phyloP scores from a whole-genome alignment of 2,888 invertebrate species.

The Chouioia cunea region DNA sequence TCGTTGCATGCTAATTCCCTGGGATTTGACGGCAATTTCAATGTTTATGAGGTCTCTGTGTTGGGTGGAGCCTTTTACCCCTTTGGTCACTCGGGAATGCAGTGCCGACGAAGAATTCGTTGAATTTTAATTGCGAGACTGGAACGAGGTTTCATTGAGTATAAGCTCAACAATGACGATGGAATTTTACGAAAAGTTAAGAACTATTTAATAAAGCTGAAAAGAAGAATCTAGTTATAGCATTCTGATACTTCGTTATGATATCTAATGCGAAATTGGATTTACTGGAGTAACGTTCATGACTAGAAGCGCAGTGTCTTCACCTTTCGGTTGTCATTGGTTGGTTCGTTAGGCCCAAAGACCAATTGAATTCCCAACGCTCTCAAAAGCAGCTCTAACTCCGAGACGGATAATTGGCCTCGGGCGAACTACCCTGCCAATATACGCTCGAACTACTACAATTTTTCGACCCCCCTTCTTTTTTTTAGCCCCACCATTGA shows the following conservation, averaged over 20 bases:
- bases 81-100: too few relatives aligned
- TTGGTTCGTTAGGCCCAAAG: conserved; percentile 48
- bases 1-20: conserved; percentile 31
- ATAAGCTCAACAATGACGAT: too few relatives aligned
- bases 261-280: too few relatives aligned
- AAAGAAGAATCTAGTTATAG: too few relatives aligned
- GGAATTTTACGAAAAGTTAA: background rate
- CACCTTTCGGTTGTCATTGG: conserved; percentile 18
- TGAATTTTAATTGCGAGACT: too few relatives aligned
- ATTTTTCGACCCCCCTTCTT: background rate
- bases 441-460: conserved; percentile 1
- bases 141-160: too few relatives aligned
- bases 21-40: conserved; percentile 11
- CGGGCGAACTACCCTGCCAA: conserved; percentile 25
- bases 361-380: conserved; percentile 53
- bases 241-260: too few relatives aligned
- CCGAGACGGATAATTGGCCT: conserved; percentile 51
- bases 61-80: too few relatives aligned
- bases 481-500: background rate
- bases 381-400: conserved; percentile 39
- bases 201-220: too few relatives aligned
- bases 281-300: background rate
- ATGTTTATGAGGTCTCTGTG: background rate
- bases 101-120: too few relatives aligned
- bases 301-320: conserved; percentile 7